Evolutionary conservation across 2,888 invertebrate species (phyloP), one percentile per base, ranked within the genome.

Genomic region (Cinara cedri): DNA sequence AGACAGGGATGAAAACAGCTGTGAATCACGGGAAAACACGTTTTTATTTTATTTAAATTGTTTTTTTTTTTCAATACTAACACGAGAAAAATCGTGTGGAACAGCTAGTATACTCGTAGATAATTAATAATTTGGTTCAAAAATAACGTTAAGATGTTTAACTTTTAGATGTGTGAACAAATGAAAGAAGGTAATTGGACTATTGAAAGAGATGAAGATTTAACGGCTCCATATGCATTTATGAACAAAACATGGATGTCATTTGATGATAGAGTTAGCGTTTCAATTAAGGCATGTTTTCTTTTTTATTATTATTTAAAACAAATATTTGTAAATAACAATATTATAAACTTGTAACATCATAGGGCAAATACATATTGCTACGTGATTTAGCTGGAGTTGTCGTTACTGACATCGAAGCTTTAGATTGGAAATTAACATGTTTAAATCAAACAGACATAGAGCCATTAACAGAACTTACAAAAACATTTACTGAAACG

Each of bases 171-270:
- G 13, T 91, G 91, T 84, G 84, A 87, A 8, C 85, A 87, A 82
- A 86, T 92, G 85, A 86, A 84, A 81, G 87, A 87, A 75, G 90
- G 88, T 46, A 89, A 89, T 82, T 93, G 93, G 93, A 92, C 91
- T 0, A 85, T 92, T 81, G 92, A 93, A 84, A 88, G 93, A 80
- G 93, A 93, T 83, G 91, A 92, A 84, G 93, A 93, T 86, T 86
- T 92, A 82, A 91, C 93, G 0, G 92, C 91, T 81, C 92, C 92
- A 83, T 92, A 92, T 84, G 91, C 92, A 83, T 93, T 91, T 85
- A 90, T 90, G 84, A 88, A 90, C 84, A 88, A 88, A 70, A 89
- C 90, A 19, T 93, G 93, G 93, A 89, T 93, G 72, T 90, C 92
- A 6, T 93, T 92, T 84, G 93, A 93, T 84, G 93, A 93, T 84